A percentile compares a stretch with the other conserved stretches of the same genome.
Conservation (phyloP, 2,888 invertebrate genomes). For the Hydroisotoma schaefferi region DNA sequence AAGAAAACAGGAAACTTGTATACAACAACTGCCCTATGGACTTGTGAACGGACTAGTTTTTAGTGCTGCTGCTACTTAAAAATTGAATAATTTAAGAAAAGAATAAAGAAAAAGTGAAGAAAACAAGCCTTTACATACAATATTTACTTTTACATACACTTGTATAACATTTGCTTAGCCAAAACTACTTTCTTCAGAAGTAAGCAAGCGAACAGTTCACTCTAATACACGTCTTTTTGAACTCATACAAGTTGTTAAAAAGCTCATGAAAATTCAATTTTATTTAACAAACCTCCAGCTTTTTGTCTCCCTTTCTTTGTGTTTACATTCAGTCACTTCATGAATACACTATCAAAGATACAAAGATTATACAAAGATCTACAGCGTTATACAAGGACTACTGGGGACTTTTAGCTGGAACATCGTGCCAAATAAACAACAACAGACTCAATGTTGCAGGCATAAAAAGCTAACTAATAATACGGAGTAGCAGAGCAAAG, state of each 20-base stretch:
- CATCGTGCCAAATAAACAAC: not conserved
- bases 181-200: too few relatives aligned
- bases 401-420: not conserved
- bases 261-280: slow-evolving; percentile 21
- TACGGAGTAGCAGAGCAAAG: not conserved
- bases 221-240: not conserved
- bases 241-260: slow-evolving; percentile 13
- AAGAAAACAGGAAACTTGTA: too few relatives aligned
- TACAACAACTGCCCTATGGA: slow-evolving; percentile 7
- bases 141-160: too few relatives aligned
- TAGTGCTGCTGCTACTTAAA: too few relatives aligned
- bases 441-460: slow-evolving; percentile 6
- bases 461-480: not conserved
- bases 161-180: too few relatives aligned
- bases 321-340: too few relatives aligned
- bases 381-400: not conserved
- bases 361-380: not conserved
- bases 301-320: slow-evolving; percentile 12
- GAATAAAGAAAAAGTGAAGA: slow-evolving; percentile 10
- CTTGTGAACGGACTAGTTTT: too few relatives aligned
- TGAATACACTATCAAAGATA: too few relatives aligned
- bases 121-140: not conserved
- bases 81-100: slow-evolving; percentile 18
- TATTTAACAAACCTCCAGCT: slow-evolving; percentile 13
- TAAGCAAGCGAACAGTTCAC: too few relatives aligned